Conservation (phyloP, 2,888 invertebrate species). For the Dynastes hyllus region DNA sequence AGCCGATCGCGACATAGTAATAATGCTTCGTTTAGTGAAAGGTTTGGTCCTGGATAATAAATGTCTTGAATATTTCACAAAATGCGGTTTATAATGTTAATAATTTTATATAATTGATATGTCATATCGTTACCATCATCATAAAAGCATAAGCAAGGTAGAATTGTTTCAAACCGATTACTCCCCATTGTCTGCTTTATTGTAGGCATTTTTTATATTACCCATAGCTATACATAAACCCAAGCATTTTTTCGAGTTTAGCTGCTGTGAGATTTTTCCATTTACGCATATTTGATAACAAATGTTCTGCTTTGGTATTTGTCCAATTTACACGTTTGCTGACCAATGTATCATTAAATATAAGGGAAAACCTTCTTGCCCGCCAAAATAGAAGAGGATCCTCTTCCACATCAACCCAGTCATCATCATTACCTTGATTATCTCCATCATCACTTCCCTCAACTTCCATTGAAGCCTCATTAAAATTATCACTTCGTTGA, state of each 20-base stretch:
- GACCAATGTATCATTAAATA: background rate
- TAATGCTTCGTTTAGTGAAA: background rate
- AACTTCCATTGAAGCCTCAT: background rate
- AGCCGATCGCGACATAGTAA: background rate
- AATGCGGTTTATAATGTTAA: conserved; percentile 2
- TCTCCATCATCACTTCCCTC: background rate
- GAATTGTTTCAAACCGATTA: background rate
- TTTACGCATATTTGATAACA: background rate
- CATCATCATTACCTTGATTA: background rate
- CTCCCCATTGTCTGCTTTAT: background rate
- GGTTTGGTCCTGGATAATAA: background rate
- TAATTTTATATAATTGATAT: background rate
- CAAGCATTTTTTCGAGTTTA: background rate
- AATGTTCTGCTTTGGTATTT: background rate
- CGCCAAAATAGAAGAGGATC: background rate
- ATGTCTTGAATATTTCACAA: background rate
- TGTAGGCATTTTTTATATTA: background rate
- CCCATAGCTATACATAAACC: background rate
- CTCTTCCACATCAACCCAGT: background rate
- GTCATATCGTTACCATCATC: background rate
- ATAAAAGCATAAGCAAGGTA: background rate
- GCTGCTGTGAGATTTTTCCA: background rate
- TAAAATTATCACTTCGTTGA: background rate
- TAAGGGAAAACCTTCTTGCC: background rate
- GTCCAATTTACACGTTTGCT: background rate